These are phyloP conservation scores for Myiopsitta monachus DNA, from an alignment of 2,113 vertebrate species.

Conservation along the genomic window DNA sequence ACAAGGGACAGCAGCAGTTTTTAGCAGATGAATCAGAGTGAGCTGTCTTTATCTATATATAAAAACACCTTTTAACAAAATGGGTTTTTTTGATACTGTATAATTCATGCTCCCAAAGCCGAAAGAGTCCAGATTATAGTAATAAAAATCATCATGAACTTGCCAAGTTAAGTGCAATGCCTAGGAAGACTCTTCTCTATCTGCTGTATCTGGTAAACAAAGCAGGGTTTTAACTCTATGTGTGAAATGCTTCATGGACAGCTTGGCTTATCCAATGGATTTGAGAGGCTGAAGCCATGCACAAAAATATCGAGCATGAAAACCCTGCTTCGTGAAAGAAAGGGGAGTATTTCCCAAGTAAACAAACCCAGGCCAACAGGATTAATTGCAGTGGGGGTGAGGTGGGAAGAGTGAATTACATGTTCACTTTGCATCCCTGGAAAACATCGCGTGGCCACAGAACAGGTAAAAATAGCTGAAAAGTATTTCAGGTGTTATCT, in stretches of 20 bases:
- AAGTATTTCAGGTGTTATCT: background rate
- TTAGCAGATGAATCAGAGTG: conserved; percentile 14
- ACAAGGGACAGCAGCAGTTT: conserved; percentile 17
- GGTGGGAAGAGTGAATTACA: background rate
- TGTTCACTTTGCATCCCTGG: background rate
- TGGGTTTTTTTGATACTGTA: background rate
- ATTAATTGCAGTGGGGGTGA: background rate
- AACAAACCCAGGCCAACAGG: background rate
- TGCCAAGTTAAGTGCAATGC: background rate
- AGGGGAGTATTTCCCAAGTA: background rate
- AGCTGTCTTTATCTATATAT: conserved; percentile 42
- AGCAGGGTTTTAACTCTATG: background rate
- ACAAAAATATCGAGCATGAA: background rate
- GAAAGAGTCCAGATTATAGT: conserved; percentile 1
- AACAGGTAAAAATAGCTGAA: background rate
- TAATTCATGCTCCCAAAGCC: conserved; percentile 21
- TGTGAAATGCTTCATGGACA: background rate
- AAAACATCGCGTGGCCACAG: background rate
- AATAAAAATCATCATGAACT: conserved; percentile 6
- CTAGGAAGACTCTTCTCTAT: background rate
- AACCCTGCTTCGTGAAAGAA: background rate
- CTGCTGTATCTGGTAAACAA: background rate
- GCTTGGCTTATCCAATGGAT: background rate
- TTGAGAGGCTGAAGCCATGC: background rate
- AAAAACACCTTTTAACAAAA: conserved; percentile 14